These are phyloP conservation scores for Picus viridis DNA, from an alignment of 2,797 vertebrate species.

Conservation along the genomic window DNA sequence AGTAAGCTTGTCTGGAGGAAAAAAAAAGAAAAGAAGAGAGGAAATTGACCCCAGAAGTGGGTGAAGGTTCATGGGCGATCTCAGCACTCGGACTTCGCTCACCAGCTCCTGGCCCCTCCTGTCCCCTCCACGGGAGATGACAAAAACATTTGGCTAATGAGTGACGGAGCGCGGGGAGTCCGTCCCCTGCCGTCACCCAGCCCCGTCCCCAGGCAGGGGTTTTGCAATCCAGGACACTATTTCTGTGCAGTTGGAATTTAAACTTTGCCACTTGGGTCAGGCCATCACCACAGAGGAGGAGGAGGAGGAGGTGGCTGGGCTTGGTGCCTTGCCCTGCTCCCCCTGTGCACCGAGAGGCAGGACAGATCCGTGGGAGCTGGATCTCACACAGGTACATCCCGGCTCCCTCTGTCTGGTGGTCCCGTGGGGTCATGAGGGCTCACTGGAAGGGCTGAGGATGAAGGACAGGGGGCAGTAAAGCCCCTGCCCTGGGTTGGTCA, in stretches of 20 bases:
- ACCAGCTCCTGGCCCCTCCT: background rate
- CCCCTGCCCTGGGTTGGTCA: background rate
- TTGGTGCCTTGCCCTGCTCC: accelerated
- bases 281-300: background rate
- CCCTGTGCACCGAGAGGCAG: accelerated
- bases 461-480: background rate
- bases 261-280: conserved; percentile 49
- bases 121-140: background rate
- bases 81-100: conserved; percentile 61
- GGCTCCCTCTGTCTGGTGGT: background rate
- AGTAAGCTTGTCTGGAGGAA: background rate
- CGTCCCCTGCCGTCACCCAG: background rate
- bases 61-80: conserved; percentile 65
- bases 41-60: conserved; percentile 60
- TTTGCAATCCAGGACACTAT: conserved; percentile 18
- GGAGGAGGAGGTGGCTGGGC: background rate
- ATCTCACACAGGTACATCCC: conserved; percentile 21
- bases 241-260: conserved; percentile 69
- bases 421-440: accelerated
- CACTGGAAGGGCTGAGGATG: background rate
- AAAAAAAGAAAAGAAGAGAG: background rate
- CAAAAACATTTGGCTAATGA: conserved; percentile 75
- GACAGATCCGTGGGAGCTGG: background rate
- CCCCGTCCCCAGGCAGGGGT: conserved; percentile 7
- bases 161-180: background rate